Percentiles rank a stretch among this genome's conserved stretches.
These are phyloP conservation scores for Gymnarchus niloticus DNA, from an alignment of 2,113 vertebrate genomes.

Conservation along the genomic window DNA sequence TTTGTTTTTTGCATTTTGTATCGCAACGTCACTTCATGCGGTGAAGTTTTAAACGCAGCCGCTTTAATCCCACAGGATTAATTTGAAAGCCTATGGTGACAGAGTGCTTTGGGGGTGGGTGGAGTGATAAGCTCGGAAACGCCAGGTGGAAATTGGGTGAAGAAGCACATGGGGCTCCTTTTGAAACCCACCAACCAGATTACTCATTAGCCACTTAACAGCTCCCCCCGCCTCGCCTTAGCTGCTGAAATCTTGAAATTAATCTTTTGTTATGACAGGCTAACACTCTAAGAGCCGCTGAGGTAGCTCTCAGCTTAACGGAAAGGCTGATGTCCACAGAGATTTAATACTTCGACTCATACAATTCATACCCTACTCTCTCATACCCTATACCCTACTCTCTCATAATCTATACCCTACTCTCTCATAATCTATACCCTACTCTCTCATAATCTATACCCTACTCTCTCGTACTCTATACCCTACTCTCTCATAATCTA, in stretches of 20 bases:
- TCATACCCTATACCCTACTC: not conserved
- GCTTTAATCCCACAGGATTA: conserved; percentile 46
- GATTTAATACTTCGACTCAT: not conserved
- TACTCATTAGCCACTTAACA: conserved; percentile 50
- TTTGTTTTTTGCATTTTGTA: conserved; percentile 29
- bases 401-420: not conserved
- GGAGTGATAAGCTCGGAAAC: conserved; percentile 44
- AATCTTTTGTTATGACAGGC: conserved; percentile 47
- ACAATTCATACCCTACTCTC: not conserved
- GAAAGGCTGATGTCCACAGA: not conserved
- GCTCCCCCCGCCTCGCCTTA: conserved; percentile 43
- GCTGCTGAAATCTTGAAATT: conserved; percentile 32
- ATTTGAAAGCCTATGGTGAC: conserved; percentile 33
- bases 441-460: not conserved
- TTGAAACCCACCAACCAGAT: conserved; percentile 57
- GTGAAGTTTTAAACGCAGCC: conserved; percentile 29
- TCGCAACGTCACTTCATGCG: conserved; percentile 31
- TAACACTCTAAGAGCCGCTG: conserved; percentile 28
- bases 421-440: too few relatives aligned
- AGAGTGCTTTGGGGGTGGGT: conserved; percentile 40
- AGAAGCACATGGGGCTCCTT: conserved; percentile 34
- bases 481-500: not conserved
- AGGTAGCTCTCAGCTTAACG: not conserved
- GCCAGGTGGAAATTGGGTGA: conserved; percentile 36
- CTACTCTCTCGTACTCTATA: not conserved